Evolutionary conservation across 37 sponge, comb jelly and placozoan species (phyloP).

Genomic region (Beroe forskalii): DNA sequence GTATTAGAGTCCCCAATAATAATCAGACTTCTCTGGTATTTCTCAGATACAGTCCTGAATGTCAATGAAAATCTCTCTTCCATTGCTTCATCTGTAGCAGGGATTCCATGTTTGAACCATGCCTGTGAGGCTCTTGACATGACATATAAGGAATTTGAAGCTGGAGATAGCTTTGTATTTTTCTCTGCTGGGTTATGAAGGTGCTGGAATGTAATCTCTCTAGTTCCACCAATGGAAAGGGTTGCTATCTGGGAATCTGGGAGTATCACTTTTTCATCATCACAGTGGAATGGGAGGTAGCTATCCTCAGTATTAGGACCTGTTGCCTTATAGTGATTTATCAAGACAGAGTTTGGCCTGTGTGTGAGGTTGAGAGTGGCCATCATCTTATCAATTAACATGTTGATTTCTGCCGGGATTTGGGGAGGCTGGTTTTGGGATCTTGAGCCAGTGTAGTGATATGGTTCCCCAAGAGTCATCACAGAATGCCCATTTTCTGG

Average conservation of each 20-base stretch:
- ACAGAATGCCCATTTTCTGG: neutral
- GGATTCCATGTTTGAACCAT: neutral
- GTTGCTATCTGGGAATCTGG: neutral
- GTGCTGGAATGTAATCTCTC: neutral
- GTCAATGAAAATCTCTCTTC: neutral
- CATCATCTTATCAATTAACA: neutral
- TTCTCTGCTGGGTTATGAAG: neutral
- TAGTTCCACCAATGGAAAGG: neutral
- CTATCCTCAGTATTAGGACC: neutral
- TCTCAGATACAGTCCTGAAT: neutral
- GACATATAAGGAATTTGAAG: neutral
- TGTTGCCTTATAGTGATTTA: neutral
- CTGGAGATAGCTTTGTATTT: neutral
- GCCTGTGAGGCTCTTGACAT: neutral
- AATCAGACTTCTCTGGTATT: neutral
- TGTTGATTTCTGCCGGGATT: neutral
- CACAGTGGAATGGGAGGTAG: neutral
- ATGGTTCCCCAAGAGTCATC: neutral
- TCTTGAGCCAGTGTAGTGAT: neutral
- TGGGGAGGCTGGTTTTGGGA: neutral
- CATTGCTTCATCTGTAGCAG: neutral
- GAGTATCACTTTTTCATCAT: neutral
- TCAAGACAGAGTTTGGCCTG: neutral
- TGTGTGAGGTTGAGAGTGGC: neutral
- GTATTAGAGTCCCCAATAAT: no score